Base-by-base conservation (phyloP, 2,797 vertebrate genomes). In the Triplophysa bombifrons region DNA sequence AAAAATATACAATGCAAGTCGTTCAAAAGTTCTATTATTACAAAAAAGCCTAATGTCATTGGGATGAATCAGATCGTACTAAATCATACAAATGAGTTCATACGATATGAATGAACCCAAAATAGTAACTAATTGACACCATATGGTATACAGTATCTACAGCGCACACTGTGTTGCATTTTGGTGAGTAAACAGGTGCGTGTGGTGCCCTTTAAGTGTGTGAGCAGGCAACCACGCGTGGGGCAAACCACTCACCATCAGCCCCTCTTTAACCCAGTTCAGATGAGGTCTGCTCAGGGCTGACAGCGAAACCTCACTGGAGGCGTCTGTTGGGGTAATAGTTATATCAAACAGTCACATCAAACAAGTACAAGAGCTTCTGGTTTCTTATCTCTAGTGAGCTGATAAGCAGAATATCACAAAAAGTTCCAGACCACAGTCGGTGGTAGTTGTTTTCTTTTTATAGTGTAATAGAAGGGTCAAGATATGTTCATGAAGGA, bases 241-340 rank as follows among this genome's bases (percentile, higher is more conserved):
- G 68, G 64, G 76, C 77, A 50, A 60, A 89, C 88, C 90, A 94
- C 93, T 94, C 93, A 93, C 93, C 93, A 78, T 90, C 84, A 85
- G 80, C 85, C 79, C 72, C 81, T 65, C 81, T 65, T 73, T 83
- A 87, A 78, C 79, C 80, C 90, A 88, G 79, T 87, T 84, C 88
- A 88, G 87, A 86, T 53, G 69, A 82, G 75, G 80, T 71, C 69
- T 80, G 55, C 88, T 93, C 91, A 93, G 89, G 92, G 92, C 88
- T 93, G 92, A 90, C 93, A 93, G 87, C 92, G 91, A 88, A 93
- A 93, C 65, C 92, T 90, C 90, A 89, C 70, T 86, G 92, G 90
- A 87, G 92, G 85, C 46, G 90, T 91, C 92, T 93, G 92, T 91
- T 92, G 90, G 80, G 87, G 91, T 84, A 93, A 93, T 89, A 90